Conservation (phyloP, 1,140 invertebrate genomes). For the Neuroterus valhalla region DNA sequence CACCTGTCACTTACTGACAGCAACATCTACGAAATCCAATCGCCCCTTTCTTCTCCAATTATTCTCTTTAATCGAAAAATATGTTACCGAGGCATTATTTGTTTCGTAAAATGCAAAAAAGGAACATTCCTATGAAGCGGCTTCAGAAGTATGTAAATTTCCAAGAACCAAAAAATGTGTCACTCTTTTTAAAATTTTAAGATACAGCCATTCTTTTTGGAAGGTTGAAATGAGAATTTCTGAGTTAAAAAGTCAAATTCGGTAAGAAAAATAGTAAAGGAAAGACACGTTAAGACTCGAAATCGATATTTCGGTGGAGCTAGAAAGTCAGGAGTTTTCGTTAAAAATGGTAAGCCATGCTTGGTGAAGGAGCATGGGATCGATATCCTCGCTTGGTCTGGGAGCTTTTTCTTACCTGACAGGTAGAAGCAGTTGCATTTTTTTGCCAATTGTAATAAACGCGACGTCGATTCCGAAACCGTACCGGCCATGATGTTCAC, state of each 20-base stretch:
- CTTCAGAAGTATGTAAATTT: neutral
- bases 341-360: slow-evolving; percentile 18
- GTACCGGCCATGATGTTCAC: slow-evolving; percentile 71
- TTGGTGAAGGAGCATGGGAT: neutral
- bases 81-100: neutral
- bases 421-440: slow-evolving; percentile 92
- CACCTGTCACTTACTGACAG: slow-evolving; percentile 16
- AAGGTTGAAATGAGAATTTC: slow-evolving; percentile 1
- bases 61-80: too few relatives aligned
- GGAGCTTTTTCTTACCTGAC: slow-evolving; percentile 78
- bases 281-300: slow-evolving; percentile 50
- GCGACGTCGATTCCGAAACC: slow-evolving; percentile 78
- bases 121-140: neutral
- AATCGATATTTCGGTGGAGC: slow-evolving; percentile 62
- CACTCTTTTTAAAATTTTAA: neutral
- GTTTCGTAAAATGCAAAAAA: neutral
- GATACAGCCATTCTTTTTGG: neutral
- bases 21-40: too few relatives aligned
- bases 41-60: neutral
- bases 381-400: neutral
- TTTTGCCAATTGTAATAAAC: slow-evolving; percentile 84
- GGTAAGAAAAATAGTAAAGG: slow-evolving; percentile 49
- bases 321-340: slow-evolving; percentile 43
- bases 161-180: neutral
- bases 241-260: neutral